These are phyloP conservation scores for Corvus cornix DNA, from an alignment of 2,113 vertebrate species.

Conservation along the genomic window DNA sequence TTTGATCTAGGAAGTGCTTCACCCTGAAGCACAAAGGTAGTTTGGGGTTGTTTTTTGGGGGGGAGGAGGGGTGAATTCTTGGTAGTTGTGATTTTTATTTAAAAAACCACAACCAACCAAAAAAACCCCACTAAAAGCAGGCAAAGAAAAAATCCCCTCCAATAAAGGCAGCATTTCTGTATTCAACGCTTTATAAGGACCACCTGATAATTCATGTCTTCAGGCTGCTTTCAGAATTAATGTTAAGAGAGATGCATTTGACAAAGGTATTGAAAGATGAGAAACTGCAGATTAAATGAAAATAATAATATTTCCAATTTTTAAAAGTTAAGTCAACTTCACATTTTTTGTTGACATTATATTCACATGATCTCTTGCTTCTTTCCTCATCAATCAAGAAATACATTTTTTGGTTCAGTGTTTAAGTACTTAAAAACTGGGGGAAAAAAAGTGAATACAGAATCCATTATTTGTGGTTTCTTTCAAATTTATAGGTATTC, in stretches of 20 bases:
- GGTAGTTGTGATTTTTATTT: not conserved
- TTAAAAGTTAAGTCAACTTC: not conserved
- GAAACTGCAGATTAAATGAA: not conserved
- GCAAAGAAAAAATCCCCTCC: no score
- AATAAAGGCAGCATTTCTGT: not conserved
- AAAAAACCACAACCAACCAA: not conserved
- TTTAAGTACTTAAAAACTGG: not conserved
- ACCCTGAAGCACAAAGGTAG: not conserved
- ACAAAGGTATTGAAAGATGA: not conserved
- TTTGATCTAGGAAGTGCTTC: not conserved
- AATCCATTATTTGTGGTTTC: not conserved
- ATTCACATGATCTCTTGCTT: not conserved
- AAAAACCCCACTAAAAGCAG: not conserved
- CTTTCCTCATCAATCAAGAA: not conserved
- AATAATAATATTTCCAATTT: not conserved
- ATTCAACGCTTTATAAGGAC: not conserved
- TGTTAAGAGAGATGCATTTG: not conserved
- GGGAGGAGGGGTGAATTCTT: fast-evolving
- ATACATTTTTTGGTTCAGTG: not conserved
- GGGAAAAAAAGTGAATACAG: not conserved
- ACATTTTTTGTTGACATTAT: not conserved
- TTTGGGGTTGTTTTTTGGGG: fast-evolving
- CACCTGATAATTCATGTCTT: not conserved
- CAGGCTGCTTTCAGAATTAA: not conserved
- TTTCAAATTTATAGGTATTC: not conserved